Conservation (phyloP, 2,797 vertebrate genomes). For the Squalus acanthias region DNA sequence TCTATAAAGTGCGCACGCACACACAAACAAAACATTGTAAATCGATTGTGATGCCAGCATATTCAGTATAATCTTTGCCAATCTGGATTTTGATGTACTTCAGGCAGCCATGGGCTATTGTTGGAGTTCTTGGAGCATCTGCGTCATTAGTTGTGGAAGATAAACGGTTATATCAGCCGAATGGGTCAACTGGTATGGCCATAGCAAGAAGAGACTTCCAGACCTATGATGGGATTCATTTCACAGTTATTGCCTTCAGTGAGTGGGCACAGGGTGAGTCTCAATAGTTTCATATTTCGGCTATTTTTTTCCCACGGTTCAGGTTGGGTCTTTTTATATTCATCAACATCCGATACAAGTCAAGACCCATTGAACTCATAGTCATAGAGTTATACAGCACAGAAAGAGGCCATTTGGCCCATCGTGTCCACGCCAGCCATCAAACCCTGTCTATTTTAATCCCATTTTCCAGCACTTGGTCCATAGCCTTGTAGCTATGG, state of each 20-base stretch:
- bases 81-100: neutral
- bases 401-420: no score
- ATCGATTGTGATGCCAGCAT: neutral
- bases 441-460: no score
- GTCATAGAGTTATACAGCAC: no score
- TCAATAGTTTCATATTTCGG: neutral
- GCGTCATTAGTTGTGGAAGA: conserved; percentile 43
- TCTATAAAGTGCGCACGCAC: neutral
- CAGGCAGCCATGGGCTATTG: conserved; percentile 53
- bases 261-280: conserved; percentile 51
- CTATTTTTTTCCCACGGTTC: neutral
- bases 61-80: neutral
- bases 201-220: conserved; percentile 46
- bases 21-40: neutral
- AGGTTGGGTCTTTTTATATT: neutral
- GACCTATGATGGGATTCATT: conserved; percentile 42
- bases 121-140: conserved; percentile 44
- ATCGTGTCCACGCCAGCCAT: no score
- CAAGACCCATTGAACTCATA: no score
- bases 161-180: conserved; percentile 41
- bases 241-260: conserved; percentile 49
- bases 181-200: conserved; percentile 44
- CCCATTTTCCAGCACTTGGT: no score
- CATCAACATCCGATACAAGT: neutral
- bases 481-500: no score